Conservation (phyloP, 1,140 invertebrate genomes). For the Hypothenemus hampei region DNA sequence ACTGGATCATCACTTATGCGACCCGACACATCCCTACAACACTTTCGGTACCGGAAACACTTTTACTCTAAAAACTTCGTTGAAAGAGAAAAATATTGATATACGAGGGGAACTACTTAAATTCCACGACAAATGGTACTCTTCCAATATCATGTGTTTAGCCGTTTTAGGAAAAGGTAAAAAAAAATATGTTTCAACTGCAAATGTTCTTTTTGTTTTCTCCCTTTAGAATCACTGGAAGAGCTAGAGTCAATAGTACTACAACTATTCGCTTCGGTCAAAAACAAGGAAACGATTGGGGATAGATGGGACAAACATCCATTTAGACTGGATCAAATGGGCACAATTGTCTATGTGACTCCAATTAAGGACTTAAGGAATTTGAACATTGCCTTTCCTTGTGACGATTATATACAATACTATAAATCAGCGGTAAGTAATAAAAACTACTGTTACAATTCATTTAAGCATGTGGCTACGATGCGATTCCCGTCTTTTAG, state of each 20-base stretch:
- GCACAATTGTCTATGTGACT: conserved; percentile 65
- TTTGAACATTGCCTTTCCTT: conserved; percentile 84
- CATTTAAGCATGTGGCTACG: too few species aligned
- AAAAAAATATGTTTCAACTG: conserved; percentile 8
- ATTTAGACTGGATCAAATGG: conserved; percentile 64
- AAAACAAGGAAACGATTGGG: conserved; percentile 69
- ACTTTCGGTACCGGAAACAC: conserved; percentile 91
- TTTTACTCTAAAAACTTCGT: conserved; percentile 74
- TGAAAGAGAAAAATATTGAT: conserved; percentile 75
- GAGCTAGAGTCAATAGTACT: conserved; percentile 77
- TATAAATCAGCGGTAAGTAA: conserved; percentile 81
- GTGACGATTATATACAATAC: conserved; percentile 75
- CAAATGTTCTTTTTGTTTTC: background rate
- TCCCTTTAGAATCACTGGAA: conserved; percentile 71
- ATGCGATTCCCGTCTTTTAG: too few species aligned
- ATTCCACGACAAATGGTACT: conserved; percentile 92
- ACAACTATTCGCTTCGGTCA: conserved; percentile 69
- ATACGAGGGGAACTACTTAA: conserved; percentile 81
- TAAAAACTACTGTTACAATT: too few species aligned
- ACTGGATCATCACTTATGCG: conserved; percentile 75
- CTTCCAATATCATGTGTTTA: conserved; percentile 83
- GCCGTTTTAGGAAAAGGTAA: conserved; percentile 85
- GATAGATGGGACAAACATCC: conserved; percentile 79
- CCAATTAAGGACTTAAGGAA: conserved; percentile 91
- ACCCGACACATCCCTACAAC: conserved; percentile 74